Evolutionary conservation across 2,113 vertebrate species (phyloP).

Genomic region (Hemibagrus wyckioides): DNA sequence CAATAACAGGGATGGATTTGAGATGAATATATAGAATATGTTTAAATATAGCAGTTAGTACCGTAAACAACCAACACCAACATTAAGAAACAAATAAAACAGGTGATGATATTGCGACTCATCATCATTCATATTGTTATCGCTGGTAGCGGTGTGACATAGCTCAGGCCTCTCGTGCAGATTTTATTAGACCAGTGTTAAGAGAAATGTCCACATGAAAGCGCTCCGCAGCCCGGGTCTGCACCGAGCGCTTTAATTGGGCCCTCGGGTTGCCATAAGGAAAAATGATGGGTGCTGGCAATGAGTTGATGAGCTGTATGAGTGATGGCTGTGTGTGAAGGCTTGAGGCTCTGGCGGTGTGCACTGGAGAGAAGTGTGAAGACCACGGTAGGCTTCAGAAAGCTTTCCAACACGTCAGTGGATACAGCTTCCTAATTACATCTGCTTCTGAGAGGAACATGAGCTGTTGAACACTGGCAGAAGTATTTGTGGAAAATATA

Average conservation of each 20-base stretch:
- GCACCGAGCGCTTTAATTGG: constrained; percentile 39
- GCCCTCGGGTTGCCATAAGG: constrained; percentile 50
- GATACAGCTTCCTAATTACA: constrained; percentile 75
- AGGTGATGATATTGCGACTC: neutral
- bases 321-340: constrained; percentile 43
- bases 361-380: constrained; percentile 15
- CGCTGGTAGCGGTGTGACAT: constrained; percentile 6
- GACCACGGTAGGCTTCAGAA: constrained; percentile 8
- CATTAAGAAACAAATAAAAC: neutral
- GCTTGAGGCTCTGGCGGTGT: constrained; percentile 27
- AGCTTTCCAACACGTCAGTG: constrained; percentile 62
- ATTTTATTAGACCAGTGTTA: constrained; percentile 31
- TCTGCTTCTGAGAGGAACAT: constrained; percentile 57
- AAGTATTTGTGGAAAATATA: constrained; percentile 71
- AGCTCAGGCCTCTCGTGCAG: constrained; percentile 2
- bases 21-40: neutral
- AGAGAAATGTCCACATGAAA: constrained; percentile 45
- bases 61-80: neutral
- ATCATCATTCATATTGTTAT: neutral
- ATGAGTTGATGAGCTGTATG: constrained; percentile 41
- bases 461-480: constrained; percentile 70
- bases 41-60: neutral
- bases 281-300: constrained; percentile 48
- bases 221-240: constrained; percentile 5
- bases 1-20: neutral